Evolutionary conservation across 2,888 invertebrate species (phyloP).

Genomic region (Drosophila quinaria): DNA sequence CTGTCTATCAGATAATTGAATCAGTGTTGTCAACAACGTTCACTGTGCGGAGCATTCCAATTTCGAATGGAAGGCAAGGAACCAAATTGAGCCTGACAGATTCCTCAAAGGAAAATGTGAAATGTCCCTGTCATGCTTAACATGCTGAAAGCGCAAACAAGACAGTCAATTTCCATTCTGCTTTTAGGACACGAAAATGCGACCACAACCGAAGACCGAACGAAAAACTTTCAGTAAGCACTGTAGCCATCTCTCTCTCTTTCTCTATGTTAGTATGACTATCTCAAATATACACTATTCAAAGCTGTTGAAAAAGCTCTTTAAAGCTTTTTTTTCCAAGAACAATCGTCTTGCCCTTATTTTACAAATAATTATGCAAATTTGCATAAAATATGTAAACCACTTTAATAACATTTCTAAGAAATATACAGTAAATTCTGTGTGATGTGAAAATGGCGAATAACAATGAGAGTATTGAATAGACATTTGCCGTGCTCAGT

Average conservation of each 20-base stretch:
- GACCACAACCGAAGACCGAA: background rate
- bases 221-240: background rate
- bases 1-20: conserved; percentile 3
- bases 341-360: background rate
- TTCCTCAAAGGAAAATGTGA: background rate
- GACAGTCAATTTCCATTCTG: background rate
- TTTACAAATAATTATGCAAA: conserved; percentile 5
- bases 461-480: conserved; percentile 36
- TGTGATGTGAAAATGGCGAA: conserved; percentile 38
- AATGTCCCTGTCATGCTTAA: background rate
- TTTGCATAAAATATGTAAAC: conserved; percentile 57
- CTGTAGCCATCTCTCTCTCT: background rate
- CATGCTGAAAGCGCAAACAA: background rate
- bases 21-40: background rate
- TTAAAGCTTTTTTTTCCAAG: background rate
- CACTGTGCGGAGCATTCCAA: background rate
- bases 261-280: background rate
- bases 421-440: conserved; percentile 59
- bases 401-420: conserved; percentile 62
- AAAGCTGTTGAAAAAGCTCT: background rate
- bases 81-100: background rate
- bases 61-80: background rate
- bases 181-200: background rate
- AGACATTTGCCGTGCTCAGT: conserved; percentile 21
- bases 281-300: background rate